Evolutionary conservation across 2,113 vertebrate species (phyloP), one percentile per base, ranked within the genome.

Genomic region (Calidris pygmaea): DNA sequence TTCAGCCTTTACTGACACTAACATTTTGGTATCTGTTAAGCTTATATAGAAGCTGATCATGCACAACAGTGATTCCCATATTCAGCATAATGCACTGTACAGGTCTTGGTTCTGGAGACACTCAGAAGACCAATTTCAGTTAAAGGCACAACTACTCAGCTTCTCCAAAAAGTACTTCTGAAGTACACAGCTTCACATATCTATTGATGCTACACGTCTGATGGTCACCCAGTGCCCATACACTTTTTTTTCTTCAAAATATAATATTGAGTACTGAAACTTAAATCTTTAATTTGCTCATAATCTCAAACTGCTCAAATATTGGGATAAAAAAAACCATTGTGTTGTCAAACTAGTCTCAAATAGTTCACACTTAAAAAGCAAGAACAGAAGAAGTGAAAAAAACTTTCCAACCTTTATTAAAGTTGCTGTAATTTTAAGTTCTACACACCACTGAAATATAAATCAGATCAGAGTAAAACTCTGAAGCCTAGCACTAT

Each of bases 151-250:
- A 43, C 12, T 65, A 17, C 30, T 43, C 24, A 67, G 14, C 26
- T 60, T 53, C 79, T 85, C 27, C n/a, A 32, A 72, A 41, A 32
- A 41, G 32, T 17, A 52, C 3, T 59, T 58, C 12, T 47, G n/a
- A 23, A 91, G 63, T 30, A 63, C 9, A 86, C 6, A 58, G 20
- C 5, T 89, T 68, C 43, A 75, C 52, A 7, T 32, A 17, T 41
- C 34, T 45, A 21, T 0, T 41, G 21, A 59, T 27, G 32, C 17
- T 55, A 41, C 0, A 0, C 3, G 29, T 66, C 35, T 0, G 0
- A 20, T 1, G 13, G 17, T 43, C 32, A 88, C 8, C 2, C 22
- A 30, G 20, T n/a, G 41, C 13, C 27, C 66, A 12, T 35, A 58
- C 15, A 27, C 4, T 34, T 26, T 26, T 15, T 30, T 48, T 35